Evolutionary conservation across 2,888 invertebrate species (phyloP), one percentile per base, ranked within the genome.

Genomic region (Pinctada fucata): DNA sequence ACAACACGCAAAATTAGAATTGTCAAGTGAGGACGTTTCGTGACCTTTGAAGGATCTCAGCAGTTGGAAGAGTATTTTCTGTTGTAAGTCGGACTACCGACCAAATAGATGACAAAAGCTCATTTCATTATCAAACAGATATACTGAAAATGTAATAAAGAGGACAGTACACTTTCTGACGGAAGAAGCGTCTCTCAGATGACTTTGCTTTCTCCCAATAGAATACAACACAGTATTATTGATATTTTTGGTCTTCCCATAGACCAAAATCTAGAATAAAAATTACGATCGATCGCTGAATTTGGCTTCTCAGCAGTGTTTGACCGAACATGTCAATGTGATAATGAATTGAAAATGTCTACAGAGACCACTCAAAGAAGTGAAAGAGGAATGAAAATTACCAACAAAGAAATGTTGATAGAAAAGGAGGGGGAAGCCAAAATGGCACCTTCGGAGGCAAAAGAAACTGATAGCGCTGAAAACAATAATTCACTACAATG

Each of bases 401-500:
- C 16, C 3, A 3, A 67, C 10, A 45, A 67, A 45, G 67, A 16
- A 3, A 45, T 31, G 67, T 31, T 67, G 10, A 67, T 31, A n/a
- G 45, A 31, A 10, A 45, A 67, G 67, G 45, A 10, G 67, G 16
- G 10, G 67, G 67, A 31, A 10, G 67, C 67, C 67, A 67, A 67
- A 45, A 67, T 45, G 45, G 45, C 45, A 10, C 67, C 45, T 3
- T 31, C 16, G 45, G 45, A 67, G 6, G 67, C 10, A 31, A 6
- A 58, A 13, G 58, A 58, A 13, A 13, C 8, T 58, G 58, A 58
- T 58, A 67, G 50, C n/a, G 48, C 64, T 3, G 73, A 73, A 65
- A 73, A 73, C 10, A 73, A 73, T 48, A 73, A 73, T 49, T 64
- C 73, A 2, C 64, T 52, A 16, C 65, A 73, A 2, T 73, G 73